These are phyloP conservation scores for Chironomus riparius DNA, from an alignment of 2,888 invertebrate species.

Conservation along the genomic window DNA sequence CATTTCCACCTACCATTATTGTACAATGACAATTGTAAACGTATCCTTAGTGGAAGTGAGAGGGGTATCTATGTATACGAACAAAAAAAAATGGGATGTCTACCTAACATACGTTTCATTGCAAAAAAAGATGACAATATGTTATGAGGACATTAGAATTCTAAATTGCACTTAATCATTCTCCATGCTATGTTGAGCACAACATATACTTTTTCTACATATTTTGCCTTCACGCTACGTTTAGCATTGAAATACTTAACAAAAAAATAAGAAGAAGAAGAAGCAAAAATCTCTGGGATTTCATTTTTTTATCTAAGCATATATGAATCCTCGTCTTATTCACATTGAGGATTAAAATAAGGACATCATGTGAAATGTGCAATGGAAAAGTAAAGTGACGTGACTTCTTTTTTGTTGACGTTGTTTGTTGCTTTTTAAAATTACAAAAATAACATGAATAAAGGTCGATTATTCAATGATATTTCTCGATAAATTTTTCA, in stretches of 20 bases:
- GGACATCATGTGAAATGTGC: not conserved
- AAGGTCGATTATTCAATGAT: too few relatives aligned
- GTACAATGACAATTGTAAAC: not conserved
- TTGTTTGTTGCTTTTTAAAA: not conserved
- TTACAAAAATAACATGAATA: too few relatives aligned
- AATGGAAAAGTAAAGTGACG: not conserved
- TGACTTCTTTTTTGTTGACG: conserved; percentile 5
- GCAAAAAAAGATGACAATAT: not conserved
- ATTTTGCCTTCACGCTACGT: conserved; percentile 4
- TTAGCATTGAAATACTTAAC: not conserved
- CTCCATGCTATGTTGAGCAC: not conserved
- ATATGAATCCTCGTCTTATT: too few relatives aligned
- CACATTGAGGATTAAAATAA: not conserved
- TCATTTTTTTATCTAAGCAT: not conserved
- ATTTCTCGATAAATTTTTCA: too few relatives aligned
- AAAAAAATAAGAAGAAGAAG: too few relatives aligned
- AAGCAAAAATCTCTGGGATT: not conserved
- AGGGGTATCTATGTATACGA: not conserved
- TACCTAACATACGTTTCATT: not conserved
- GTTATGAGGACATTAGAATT: not conserved
- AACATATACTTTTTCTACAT: not conserved
- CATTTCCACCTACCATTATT: not conserved
- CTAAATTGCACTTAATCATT: conserved; percentile 21
- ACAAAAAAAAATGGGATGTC: too few relatives aligned
- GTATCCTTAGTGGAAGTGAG: not conserved